A percentile compares a stretch with the other conserved stretches of the same genome.
Conservation (phyloP, 2,888 invertebrate genomes). For the Drosophila quinaria region DNA sequence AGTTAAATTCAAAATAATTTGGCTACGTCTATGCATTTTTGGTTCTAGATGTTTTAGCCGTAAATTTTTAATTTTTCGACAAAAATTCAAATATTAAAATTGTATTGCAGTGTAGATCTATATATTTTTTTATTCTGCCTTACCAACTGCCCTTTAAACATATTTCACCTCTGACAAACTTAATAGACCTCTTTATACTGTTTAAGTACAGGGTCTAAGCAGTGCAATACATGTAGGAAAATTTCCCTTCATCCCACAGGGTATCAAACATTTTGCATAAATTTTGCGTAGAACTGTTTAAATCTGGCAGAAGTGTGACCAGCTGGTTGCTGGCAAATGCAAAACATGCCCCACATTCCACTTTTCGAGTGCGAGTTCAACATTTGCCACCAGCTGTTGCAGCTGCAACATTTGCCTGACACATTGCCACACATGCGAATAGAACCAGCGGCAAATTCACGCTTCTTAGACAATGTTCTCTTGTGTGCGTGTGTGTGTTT, state of each 20-base stretch:
- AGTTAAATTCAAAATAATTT: no score
- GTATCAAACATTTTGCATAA: slow-evolving; percentile 60
- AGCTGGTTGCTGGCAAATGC: slow-evolving; percentile 55
- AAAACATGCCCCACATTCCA: slow-evolving; percentile 65
- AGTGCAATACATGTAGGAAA: slow-evolving; percentile 51
- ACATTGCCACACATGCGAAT: slow-evolving; percentile 50
- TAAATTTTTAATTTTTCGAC: no score
- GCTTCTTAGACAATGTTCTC: slow-evolving; percentile 62
- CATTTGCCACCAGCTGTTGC: slow-evolving; percentile 35
- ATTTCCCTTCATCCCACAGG: slow-evolving; percentile 4
- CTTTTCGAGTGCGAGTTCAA: slow-evolving; percentile 2
- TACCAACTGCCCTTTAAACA: no score
- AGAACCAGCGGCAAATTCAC: slow-evolving; percentile 65
- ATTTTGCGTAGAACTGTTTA: slow-evolving; percentile 69
- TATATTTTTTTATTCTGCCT: no score
- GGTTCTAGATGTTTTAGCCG: no score
- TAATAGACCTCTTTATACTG: background rate
- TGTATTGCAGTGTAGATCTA: no score
- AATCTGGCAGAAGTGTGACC: slow-evolving; percentile 51
- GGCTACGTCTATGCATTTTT: no score
- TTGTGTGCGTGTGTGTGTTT: slow-evolving; percentile 2
- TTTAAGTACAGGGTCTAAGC: slow-evolving; percentile 17
- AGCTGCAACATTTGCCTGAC: slow-evolving; percentile 47
- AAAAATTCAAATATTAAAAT: no score
- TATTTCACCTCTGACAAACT: no score